phyloP scores from a whole-genome alignment of 2,797 vertebrate genomes.

The Anolis apletophallus region DNA sequence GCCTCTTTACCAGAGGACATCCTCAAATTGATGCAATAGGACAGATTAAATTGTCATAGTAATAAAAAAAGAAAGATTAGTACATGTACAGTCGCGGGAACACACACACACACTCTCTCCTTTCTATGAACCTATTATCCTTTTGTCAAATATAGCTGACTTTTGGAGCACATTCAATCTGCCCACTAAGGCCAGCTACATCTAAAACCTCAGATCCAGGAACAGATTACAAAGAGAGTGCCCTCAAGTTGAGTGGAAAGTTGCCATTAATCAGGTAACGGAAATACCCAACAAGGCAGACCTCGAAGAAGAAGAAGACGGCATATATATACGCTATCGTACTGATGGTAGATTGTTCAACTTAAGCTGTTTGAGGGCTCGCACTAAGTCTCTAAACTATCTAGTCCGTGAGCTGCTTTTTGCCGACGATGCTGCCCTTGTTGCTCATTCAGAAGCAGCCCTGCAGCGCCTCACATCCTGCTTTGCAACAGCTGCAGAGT shows the following conservation, averaged over 20 bases:
- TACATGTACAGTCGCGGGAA: no score
- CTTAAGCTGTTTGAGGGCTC: no score
- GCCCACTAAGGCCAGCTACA: background rate
- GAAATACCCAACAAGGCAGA: background rate
- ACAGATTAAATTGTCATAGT: background rate
- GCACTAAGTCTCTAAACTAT: no score
- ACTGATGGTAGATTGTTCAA: no score
- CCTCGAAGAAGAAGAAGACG: no score
- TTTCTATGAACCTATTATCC: background rate
- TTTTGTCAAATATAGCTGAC: background rate
- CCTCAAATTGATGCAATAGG: background rate
- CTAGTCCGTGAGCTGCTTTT: no score
- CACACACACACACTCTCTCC: background rate
- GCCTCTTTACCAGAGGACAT: background rate
- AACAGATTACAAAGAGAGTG: background rate
- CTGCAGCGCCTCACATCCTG: no score
- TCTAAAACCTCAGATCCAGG: background rate
- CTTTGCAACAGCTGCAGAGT: no score
- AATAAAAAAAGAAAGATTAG: background rate
- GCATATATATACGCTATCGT: no score
- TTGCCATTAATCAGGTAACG: background rate
- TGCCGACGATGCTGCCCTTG: no score
- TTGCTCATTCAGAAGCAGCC: no score
- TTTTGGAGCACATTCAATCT: conserved; percentile 3
- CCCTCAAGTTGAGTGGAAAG: background rate